Percentiles rank a stretch among this genome's conserved stretches.
phyloP scores from a whole-genome alignment of 2,888 invertebrate genomes.

The Patella pellucida region DNA sequence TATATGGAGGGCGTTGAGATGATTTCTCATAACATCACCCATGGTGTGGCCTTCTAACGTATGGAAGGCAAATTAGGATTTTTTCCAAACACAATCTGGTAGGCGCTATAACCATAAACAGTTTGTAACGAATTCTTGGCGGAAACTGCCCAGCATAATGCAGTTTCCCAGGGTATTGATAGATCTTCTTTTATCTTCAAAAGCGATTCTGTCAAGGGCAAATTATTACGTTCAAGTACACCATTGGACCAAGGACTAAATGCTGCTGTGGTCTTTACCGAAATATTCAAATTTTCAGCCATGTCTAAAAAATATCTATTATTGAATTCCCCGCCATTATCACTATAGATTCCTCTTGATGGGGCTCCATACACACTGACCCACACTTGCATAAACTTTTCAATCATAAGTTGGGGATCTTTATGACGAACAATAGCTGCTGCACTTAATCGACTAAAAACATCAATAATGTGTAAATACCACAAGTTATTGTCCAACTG shows the following conservation, averaged over 20 bases:
- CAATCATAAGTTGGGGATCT: background rate
- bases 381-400: background rate
- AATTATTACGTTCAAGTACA: constrained; percentile 22
- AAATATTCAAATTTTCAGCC: constrained; percentile 18
- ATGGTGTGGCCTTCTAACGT: background rate
- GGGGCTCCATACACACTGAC: background rate
- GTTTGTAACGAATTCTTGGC: background rate
- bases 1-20: background rate
- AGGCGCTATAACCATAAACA: constrained; percentile 29
- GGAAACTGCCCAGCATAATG: constrained; percentile 18
- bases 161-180: constrained; percentile 20
- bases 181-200: constrained; percentile 20
- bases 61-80: constrained; percentile 32
- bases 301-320: constrained; percentile 19
- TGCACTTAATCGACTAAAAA: constrained; percentile 12
- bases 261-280: constrained; percentile 24
- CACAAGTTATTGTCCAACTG: constrained; percentile 2
- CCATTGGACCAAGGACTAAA: constrained; percentile 30
- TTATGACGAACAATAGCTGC: constrained; percentile 16
- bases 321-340: constrained; percentile 21
- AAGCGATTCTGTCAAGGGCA: constrained; percentile 17
- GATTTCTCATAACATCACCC: constrained; percentile 4
- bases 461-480: constrained; percentile 23
- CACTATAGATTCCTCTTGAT: constrained; percentile 13
- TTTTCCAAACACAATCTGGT: constrained; percentile 32